A percentile compares a stretch with the other conserved stretches of the same genome.
Conservation (phyloP, 2,797 vertebrate species). For the Acanthurus lineatus region DNA sequence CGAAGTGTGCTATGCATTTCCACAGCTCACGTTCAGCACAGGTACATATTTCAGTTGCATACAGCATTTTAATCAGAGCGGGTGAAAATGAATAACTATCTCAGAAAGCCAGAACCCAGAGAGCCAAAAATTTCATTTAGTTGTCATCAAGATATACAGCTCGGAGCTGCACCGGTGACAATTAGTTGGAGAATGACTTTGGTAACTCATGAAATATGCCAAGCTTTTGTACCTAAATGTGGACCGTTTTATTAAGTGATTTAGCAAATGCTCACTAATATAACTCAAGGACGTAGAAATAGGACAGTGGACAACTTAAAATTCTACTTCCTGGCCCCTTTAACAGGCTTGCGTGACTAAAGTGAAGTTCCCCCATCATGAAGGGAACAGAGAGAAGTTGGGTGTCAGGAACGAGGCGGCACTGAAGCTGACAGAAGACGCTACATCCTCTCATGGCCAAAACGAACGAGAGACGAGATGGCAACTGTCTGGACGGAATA, state of each 20-base stretch:
- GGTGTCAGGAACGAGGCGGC: slow-evolving; percentile 57
- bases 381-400: slow-evolving; percentile 32
- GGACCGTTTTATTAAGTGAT: slow-evolving; percentile 60
- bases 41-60: slow-evolving; percentile 45
- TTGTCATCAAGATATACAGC: slow-evolving; percentile 67
- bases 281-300: slow-evolving; percentile 56
- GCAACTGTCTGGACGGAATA: slow-evolving; percentile 58
- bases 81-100: slow-evolving; percentile 59
- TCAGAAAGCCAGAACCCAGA: slow-evolving; percentile 50
- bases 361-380: slow-evolving; percentile 44
- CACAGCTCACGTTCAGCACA: slow-evolving; percentile 31
- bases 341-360: slow-evolving; percentile 59
- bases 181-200: slow-evolving; percentile 72
- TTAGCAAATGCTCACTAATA: slow-evolving; percentile 57
- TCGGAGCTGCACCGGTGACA: slow-evolving; percentile 54
- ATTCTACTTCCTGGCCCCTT: slow-evolving; percentile 43
- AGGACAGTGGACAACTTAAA: slow-evolving; percentile 42
- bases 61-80: slow-evolving; percentile 60
- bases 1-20: slow-evolving; percentile 1
- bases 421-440: slow-evolving; percentile 59
- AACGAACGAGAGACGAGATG: slow-evolving; percentile 59
- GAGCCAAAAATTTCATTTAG: slow-evolving; percentile 71
- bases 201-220: slow-evolving; percentile 65
- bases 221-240: slow-evolving; percentile 54
- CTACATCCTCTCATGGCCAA: slow-evolving; percentile 52